Base-by-base conservation (phyloP, 2,797 vertebrate species). In the Bovichtus variegatus region DNA sequence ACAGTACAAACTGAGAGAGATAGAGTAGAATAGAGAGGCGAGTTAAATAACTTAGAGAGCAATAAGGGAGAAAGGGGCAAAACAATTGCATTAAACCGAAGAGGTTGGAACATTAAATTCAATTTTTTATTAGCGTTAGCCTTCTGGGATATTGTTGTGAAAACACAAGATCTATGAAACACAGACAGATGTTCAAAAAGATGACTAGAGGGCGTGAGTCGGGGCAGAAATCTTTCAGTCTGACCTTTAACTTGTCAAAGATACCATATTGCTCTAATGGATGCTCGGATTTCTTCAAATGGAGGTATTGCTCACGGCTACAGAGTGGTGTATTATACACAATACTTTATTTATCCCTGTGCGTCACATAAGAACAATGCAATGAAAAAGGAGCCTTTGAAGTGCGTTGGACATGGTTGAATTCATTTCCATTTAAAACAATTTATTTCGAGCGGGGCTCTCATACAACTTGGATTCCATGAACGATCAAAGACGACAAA, bases 171-270 rank as follows among this genome's bases (percentile, higher is more conserved):
- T 34, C 8, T 31, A 34, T 29, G 13, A 77, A 67, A 58, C 55
- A 34, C 31, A 34, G 31, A 34, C 31, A 66, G 29, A 82, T 81
- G 71, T 64, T 80, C 12, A 50, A 40, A 76, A 78, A 60, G 18
- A 77, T 44, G 25, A 23, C 67, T 66, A 1, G n/a, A 74, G 58
- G 76, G 46, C 13, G 0, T 16, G 62, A 69, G 50, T 65, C 12
- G 29, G 46, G 63, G 23, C 51, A 76, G 60, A 66, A 58, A 76
- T 78, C 50, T 79, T 59, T 67, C 55, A 71, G 23, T 13, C 43
- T 81, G 84, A 83, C 80, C 74, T 88, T 85, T 83, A 68, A 67
- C 62, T 69, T 73, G 64, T 71, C 71, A 76, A 49, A 76, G 34
- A 76, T 19, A 19, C 25, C 18, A 64, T 40, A 6, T 70, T 27